Evolutionary conservation across 2,113 vertebrate genomes (phyloP).

Genomic region (Campylomormyrus numenius): DNA sequence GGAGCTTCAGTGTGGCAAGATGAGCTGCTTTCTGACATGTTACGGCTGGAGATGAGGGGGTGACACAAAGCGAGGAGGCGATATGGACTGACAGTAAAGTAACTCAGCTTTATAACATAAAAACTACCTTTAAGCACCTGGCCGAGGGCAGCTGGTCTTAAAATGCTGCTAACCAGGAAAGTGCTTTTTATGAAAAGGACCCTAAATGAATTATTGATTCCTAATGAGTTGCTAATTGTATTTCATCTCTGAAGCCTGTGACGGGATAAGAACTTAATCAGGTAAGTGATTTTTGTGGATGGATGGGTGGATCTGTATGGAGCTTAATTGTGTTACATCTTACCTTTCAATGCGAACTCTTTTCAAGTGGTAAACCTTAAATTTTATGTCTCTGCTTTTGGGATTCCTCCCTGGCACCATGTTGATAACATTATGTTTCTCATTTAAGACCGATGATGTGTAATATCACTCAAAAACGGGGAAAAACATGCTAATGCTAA

Average conservation of each 20-base stretch:
- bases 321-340: not conserved
- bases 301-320: not conserved
- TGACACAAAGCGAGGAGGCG: not conserved
- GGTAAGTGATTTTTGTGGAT: not conserved
- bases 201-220: not conserved
- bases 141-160: not conserved
- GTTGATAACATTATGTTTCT: not conserved
- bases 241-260: not conserved
- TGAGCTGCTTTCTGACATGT: not conserved
- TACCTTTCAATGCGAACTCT: not conserved
- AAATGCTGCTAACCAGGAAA: not conserved
- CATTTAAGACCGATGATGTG: not conserved
- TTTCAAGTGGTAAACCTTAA: not conserved
- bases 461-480: not conserved
- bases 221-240: not conserved
- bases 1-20: not conserved
- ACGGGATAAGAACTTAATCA: not conserved
- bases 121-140: not conserved
- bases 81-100: not conserved
- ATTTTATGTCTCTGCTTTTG: not conserved
- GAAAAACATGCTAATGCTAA: not conserved
- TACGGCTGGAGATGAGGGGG: not conserved
- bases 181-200: not conserved
- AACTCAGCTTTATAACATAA: not conserved
- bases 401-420: not conserved